Conservation (phyloP, 1,140 invertebrate genomes). For the Mizuhopecten yessoensis region DNA sequence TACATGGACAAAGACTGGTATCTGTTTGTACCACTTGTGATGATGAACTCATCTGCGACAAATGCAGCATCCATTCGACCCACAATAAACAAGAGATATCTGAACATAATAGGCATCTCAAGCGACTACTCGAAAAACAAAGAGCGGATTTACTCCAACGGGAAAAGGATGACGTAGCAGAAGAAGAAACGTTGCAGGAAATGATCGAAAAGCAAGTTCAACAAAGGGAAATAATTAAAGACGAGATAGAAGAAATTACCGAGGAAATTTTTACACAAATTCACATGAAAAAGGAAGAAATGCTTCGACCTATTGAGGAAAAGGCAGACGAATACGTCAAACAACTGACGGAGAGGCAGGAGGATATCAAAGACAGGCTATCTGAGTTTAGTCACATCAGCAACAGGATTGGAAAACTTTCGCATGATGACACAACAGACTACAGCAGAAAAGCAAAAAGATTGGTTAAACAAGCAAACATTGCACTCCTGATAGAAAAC, state of each 20-base stretch:
- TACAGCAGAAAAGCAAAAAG: not conserved
- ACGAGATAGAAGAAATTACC: not conserved
- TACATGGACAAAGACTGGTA: not conserved
- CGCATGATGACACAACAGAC: not conserved
- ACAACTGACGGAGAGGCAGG: not conserved
- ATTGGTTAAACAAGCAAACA: not conserved
- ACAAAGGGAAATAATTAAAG: not conserved
- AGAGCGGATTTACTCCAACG: not conserved
- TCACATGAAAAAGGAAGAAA: conserved; percentile 12
- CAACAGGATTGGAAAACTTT: not conserved
- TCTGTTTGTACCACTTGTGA: not conserved
- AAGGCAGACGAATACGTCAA: not conserved
- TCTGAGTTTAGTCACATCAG: not conserved
- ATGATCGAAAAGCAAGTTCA: not conserved
- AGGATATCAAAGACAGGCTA: not conserved
- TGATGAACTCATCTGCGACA: not conserved
- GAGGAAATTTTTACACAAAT: not conserved
- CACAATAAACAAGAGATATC: not conserved
- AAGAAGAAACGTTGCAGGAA: not conserved
- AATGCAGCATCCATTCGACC: not conserved
- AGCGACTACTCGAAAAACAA: not conserved
- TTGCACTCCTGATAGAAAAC: not conserved
- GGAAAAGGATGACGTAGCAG: not conserved
- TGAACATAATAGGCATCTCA: not conserved
- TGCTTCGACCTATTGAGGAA: not conserved